Conservation (phyloP, 2,113 vertebrate species). For the Tetrax tetrax region DNA sequence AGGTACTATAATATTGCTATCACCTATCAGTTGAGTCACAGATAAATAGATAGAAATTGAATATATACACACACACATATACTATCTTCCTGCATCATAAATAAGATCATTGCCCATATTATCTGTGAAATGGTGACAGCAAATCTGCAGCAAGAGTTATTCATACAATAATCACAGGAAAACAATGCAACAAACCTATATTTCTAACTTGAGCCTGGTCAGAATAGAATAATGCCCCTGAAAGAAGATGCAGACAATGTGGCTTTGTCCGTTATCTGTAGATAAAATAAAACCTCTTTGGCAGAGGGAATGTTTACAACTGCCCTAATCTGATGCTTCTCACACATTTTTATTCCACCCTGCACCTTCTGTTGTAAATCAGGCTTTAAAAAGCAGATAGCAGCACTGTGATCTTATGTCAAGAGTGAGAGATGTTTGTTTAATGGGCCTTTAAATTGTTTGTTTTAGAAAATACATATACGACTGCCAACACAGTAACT, state of each 20-base stretch:
- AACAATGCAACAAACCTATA: neutral
- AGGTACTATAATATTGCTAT: neutral
- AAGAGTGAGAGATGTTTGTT: constrained; percentile 56
- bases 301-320: neutral
- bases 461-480: constrained; percentile 29
- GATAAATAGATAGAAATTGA: neutral
- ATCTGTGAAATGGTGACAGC: neutral
- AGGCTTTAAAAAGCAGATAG: constrained; percentile 56
- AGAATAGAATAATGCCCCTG: neutral
- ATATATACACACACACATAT: neutral
- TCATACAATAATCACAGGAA: neutral
- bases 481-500: constrained; percentile 8
- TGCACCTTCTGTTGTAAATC: constrained; percentile 49
- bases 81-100: neutral
- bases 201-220: neutral
- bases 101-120: neutral
- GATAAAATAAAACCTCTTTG: neutral
- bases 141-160: neutral
- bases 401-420: constrained; percentile 33
- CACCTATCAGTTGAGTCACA: neutral
- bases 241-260: neutral
- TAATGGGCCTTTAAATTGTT: constrained; percentile 64
- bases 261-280: neutral
- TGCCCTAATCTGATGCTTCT: constrained; percentile 7
- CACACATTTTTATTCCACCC: constrained; percentile 25